Conservation (phyloP, 2,113 vertebrate species). For the Mola mola region DNA sequence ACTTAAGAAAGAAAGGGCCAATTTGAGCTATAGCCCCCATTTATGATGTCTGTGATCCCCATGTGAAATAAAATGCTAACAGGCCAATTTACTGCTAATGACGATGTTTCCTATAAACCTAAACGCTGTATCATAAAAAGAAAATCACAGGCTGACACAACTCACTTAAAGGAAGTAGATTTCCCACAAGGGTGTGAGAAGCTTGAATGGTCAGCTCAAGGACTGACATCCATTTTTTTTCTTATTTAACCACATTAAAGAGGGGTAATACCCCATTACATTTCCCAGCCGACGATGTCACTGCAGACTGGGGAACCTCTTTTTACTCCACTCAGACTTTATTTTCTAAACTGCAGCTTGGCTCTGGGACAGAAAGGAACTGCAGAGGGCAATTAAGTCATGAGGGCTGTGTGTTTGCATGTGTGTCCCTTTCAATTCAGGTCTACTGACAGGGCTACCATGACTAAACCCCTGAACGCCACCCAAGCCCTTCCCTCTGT, state of each 20-base stretch:
- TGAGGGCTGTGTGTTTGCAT: conserved; percentile 21
- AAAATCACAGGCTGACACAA: conserved; percentile 28
- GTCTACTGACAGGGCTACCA: conserved; percentile 43
- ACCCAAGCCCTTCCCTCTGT: conserved; percentile 47
- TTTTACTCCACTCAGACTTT: conserved; percentile 51
- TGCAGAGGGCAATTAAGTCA: conserved; percentile 60
- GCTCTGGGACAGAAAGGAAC: conserved; percentile 51
- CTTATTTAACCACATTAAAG: conserved; percentile 49
- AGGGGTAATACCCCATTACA: conserved; percentile 65
- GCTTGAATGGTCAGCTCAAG: background rate
- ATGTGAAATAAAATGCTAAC: too few species aligned
- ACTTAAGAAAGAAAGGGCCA: too few species aligned
- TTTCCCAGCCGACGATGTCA: conserved; percentile 32
- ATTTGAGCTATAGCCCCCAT: too few species aligned
- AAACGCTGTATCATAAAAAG: conserved; percentile 22
- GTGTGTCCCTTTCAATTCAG: conserved; percentile 38
- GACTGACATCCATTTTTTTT: conserved; percentile 12
- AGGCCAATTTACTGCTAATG: too few species aligned
- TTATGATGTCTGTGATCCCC: too few species aligned
- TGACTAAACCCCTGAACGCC: conserved; percentile 45
- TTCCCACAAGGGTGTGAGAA: conserved; percentile 37
- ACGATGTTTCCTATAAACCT: too few species aligned
- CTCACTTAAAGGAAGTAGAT: background rate
- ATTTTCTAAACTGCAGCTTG: conserved; percentile 52
- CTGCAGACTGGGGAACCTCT: too few species aligned